Base-by-base conservation (phyloP, 2,888 invertebrate genomes). In the Yponomeuta plumbellus region DNA sequence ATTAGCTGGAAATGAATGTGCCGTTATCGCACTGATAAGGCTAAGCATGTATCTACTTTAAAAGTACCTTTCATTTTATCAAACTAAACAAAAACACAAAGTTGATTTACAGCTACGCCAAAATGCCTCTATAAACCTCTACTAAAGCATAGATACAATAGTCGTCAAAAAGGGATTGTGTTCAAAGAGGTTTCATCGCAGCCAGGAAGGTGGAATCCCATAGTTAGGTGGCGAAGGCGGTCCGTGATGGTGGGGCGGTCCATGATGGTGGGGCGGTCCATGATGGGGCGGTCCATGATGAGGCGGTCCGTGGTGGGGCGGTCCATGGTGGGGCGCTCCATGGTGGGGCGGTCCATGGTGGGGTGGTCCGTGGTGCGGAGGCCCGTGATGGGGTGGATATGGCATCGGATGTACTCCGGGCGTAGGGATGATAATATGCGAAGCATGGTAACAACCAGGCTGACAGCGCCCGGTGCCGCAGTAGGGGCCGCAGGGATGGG, bases 401-500 rank as follows among this genome's bases (percentile, higher is more conserved):
- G n/a, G 22, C 13, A 20, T 22, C 22, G 17, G 56, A 2, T 22
- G 56, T 20, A 39, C n/a, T 11, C 23, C 13, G 64, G 20, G 11
- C 13, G 40, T 11, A 40, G 69, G 69, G 13, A 77, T 71, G 6
- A 66, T 68, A 1, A 66, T 66, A 40, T 74, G 74, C 13, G 44
- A 52, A 3, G 44, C 44, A 70, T 75, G 72, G 70, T 77, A 78
- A 73, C 87, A 87, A 71, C 81, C 80, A 0, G 87, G 84, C 0
- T 75, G 74, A 69, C 87, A 86, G 69, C 70, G 69, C 0, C 79
- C 80, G 0, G 75, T 78, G 1, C 85, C 82, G 67, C 87, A 87
- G 70, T 75, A 71, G 0, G 85, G 83, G 0, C 86, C 85, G 68
- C 87, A 87, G 1, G 85, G 85, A 26, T 75, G 64, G 2, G 75